phyloP scores from a whole-genome alignment of 2,797 vertebrate genomes.

The Vipera ursinii region DNA sequence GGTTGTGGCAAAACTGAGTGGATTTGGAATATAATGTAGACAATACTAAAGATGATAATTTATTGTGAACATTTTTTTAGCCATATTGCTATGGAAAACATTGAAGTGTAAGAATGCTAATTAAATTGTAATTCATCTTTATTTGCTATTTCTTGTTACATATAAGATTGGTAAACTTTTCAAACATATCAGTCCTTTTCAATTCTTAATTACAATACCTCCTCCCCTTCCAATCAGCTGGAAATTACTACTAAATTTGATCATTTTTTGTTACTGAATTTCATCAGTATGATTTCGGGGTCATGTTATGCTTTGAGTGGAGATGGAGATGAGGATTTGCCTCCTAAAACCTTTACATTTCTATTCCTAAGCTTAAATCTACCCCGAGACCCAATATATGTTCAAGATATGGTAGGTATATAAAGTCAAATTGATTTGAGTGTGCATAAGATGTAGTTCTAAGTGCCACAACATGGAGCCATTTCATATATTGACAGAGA shows the following conservation, averaged over 20 bases:
- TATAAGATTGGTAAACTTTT: not conserved
- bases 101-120: not conserved
- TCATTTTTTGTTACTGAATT: not conserved
- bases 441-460: not conserved
- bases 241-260: not conserved
- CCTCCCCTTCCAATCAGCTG: not conserved
- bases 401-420: not conserved
- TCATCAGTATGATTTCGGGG: not conserved
- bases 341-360: not conserved
- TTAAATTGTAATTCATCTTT: not conserved
- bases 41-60: not conserved
- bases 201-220: not conserved
- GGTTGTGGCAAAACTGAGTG: not conserved
- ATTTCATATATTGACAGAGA: not conserved
- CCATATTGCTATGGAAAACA: not conserved
- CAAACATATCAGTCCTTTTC: not conserved
- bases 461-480: not conserved
- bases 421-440: not conserved
- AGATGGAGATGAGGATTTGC: not conserved
- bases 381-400: not conserved
- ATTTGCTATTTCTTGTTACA: not conserved
- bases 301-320: not conserved
- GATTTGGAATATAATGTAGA: not conserved
- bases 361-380: not conserved
- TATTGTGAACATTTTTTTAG: not conserved